Evolutionary conservation across 2,797 vertebrate genomes (phyloP), one percentile per base, ranked within the genome.

Genomic region (Gymnocypris eckloni): DNA sequence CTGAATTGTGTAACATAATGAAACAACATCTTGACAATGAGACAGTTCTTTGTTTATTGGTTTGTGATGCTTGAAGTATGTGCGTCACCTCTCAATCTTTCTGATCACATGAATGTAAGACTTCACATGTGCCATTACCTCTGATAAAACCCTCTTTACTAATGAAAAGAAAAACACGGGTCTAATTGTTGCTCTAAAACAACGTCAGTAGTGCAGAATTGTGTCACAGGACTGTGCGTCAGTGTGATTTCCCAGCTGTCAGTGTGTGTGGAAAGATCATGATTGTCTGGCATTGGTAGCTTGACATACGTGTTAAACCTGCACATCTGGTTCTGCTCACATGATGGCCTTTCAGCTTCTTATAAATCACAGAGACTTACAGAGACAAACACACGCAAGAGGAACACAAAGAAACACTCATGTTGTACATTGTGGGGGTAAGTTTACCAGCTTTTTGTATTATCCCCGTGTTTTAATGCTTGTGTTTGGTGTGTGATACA

Each of bases 341-440:
- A 37, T 37, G 50, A 81, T 39, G 37, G 33, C 76, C 50, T 50
- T 54, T 52, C 33, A 37, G 67, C 28, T 64, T 72, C 16, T 85
- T 84, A 69, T 33, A 52, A 84, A 83, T 83, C 86, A 80, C 85
- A 59, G 71, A 12, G 15, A n/a, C 54, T 54, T 59, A 43, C 10
- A 79, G 28, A 82, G n/a, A 76, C 15, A 13, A 79, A 79, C 69
- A 79, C 70, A 89, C 7, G 7, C 45, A 84, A 61, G n/a, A 73
- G 54, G 73, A 22, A 90, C 37, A 50, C 25, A 54, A 25, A 90
- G 82, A 80, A 70, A 67, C 20, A 89, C 33, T 88, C 75, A 95
- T 96, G 95, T 50, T 95, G 50, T 79, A 95, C 52, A 69, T 95
- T 6, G 6, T 94, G 12, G 92, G 89, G 76, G 95, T 96, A 81